These are phyloP conservation scores for Xanthostigma xanthostigma DNA, from an alignment of 2,888 invertebrate genomes.

Conservation along the genomic window DNA sequence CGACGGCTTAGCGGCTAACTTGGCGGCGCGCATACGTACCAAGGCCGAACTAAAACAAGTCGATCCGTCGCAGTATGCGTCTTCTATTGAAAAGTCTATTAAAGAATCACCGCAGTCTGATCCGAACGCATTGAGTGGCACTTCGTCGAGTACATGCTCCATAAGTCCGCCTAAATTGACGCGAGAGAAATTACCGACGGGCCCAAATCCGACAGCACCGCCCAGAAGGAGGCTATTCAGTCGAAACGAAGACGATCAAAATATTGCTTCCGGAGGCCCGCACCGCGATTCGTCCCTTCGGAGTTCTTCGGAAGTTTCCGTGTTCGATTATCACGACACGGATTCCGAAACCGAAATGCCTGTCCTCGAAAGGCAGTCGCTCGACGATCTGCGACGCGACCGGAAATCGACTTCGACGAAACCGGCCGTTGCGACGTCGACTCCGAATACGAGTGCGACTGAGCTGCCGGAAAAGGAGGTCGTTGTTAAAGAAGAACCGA, in stretches of 20 bases:
- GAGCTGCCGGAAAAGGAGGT: slow-evolving; percentile 17
- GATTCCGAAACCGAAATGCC: slow-evolving; percentile 47
- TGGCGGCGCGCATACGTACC: slow-evolving; percentile 62
- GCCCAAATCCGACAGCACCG: slow-evolving; percentile 13
- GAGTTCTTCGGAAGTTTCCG: slow-evolving; percentile 45
- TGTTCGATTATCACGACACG: slow-evolving; percentile 47
- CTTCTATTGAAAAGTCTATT: too few relatives aligned
- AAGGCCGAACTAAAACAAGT: slow-evolving; percentile 67
- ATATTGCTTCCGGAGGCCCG: slow-evolving; percentile 20
- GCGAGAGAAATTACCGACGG: slow-evolving; percentile 25
- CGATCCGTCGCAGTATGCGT: slow-evolving; percentile 15
- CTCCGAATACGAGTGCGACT: slow-evolving; percentile 24
- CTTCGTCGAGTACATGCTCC: slow-evolving; percentile 18
- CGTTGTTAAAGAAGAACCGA: slow-evolving; percentile 26
- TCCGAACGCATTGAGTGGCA: slow-evolving; percentile 8
- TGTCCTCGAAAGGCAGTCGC: slow-evolving; percentile 46
- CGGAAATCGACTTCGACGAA: slow-evolving; percentile 43
- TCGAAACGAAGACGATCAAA: slow-evolving; percentile 36
- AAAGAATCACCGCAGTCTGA: slow-evolving; percentile 4
- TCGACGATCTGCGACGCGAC: slow-evolving; percentile 45
- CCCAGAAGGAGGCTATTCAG: slow-evolving; percentile 40
- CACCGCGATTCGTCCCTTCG: slow-evolving; percentile 33
- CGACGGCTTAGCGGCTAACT: slow-evolving; percentile 43
- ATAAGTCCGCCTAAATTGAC: slow-evolving; percentile 33
- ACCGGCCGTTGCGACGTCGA: slow-evolving; percentile 34